Conservation (phyloP, 2,888 invertebrate species). For the Cephus rjabovi region DNA sequence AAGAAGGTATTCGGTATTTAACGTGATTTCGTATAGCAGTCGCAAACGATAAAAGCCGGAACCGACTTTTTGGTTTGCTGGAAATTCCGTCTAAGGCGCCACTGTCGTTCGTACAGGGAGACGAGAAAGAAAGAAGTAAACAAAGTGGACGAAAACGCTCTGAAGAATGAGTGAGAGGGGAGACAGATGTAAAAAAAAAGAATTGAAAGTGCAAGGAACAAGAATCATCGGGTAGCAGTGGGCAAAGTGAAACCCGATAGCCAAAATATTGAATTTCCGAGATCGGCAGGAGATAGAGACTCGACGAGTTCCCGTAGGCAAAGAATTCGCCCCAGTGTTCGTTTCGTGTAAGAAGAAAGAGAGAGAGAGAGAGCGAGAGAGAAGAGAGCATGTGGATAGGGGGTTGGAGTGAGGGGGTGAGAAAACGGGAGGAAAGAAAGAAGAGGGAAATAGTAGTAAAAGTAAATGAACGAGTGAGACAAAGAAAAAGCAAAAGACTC, state of each 20-base stretch:
- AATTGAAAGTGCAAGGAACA: constrained; percentile 11
- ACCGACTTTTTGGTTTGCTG: neutral
- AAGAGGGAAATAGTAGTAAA: constrained; percentile 15
- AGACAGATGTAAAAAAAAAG: constrained; percentile 10
- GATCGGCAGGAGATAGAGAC: constrained; percentile 19
- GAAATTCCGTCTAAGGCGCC: neutral
- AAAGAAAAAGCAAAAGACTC: constrained; percentile 19
- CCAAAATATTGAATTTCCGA: constrained; percentile 60
- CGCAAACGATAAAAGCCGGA: neutral
- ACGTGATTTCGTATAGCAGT: neutral
- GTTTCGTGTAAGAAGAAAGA: neutral
- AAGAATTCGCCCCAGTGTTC: neutral
- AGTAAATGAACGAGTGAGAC: constrained; percentile 11
- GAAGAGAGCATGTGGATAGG: neutral
- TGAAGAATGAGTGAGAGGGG: constrained; percentile 12
- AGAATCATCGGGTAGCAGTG: constrained; percentile 47
- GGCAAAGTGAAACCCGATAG: constrained; percentile 48
- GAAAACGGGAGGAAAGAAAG: constrained; percentile 11
- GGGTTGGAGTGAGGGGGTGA: neutral
- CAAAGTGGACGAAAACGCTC: constrained; percentile 4
- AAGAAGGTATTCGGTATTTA: neutral
- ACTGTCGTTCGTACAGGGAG: constrained; percentile 14
- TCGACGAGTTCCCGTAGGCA: neutral
- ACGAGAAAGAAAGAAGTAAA: constrained; percentile 22
- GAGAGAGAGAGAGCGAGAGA: too few relatives aligned